phyloP scores from a whole-genome alignment of 2,797 vertebrate species.

The Sebastes oblongus region DNA sequence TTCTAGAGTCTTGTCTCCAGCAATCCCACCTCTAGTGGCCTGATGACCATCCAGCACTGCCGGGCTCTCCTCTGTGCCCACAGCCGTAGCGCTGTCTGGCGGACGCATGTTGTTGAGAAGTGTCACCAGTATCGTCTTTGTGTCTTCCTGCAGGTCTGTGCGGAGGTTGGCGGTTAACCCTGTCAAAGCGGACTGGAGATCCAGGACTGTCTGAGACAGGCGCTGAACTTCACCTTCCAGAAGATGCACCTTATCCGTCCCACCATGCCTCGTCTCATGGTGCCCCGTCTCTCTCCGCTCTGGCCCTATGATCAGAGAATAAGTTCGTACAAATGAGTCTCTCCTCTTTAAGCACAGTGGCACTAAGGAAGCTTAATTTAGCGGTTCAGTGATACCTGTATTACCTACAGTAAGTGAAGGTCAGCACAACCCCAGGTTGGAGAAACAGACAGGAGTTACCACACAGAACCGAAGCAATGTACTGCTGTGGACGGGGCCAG shows the following conservation, averaged over 20 bases:
- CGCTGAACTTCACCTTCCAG: slow-evolving; percentile 93
- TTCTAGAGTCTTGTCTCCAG: slow-evolving; percentile 82
- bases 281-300: slow-evolving; percentile 76
- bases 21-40: slow-evolving; percentile 66
- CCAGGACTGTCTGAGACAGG: slow-evolving; percentile 90
- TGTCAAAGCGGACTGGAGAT: slow-evolving; percentile 89
- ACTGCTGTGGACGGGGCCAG: too few relatives aligned
- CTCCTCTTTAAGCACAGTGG: background rate
- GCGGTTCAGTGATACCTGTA: background rate
- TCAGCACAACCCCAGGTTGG: too few relatives aligned
- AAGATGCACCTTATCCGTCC: slow-evolving; percentile 85
- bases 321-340: background rate
- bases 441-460: too few relatives aligned
- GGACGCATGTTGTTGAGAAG: slow-evolving; percentile 86
- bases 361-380: background rate
- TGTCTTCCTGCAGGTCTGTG: slow-evolving; percentile 88
- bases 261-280: slow-evolving; percentile 64
- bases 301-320: slow-evolving; percentile 62
- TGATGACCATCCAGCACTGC: slow-evolving; percentile 81
- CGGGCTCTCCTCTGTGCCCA: slow-evolving; percentile 79
- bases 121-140: slow-evolving; percentile 86
- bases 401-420: too few relatives aligned
- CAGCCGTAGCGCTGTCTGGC: slow-evolving; percentile 68
- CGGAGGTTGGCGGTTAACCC: slow-evolving; percentile 87
- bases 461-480: too few relatives aligned